These are phyloP conservation scores for Acleris literana DNA, from an alignment of 2,888 invertebrate species.

Conservation along the genomic window DNA sequence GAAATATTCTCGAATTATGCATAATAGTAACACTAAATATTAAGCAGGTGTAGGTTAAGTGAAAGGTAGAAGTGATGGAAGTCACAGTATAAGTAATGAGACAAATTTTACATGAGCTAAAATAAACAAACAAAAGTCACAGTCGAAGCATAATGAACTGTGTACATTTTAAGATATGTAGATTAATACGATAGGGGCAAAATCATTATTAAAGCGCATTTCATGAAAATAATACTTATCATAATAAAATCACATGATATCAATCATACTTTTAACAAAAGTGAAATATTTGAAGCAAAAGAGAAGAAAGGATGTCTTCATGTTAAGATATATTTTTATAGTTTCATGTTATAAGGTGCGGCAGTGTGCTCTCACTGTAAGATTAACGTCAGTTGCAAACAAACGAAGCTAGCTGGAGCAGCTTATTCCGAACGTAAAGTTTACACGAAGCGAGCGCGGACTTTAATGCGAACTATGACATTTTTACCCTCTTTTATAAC, in stretches of 20 bases:
- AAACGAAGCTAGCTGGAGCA: conserved; percentile 44
- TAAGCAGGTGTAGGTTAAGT: background rate
- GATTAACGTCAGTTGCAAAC: conserved; percentile 63
- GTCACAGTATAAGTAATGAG: too few species aligned
- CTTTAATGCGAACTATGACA: conserved; percentile 32
- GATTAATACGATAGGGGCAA: too few species aligned
- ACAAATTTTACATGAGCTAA: too few species aligned
- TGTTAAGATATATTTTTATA: background rate
- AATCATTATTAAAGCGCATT: too few species aligned
- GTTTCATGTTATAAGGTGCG: background rate
- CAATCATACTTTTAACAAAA: too few species aligned
- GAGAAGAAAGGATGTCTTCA: too few species aligned
- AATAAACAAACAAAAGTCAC: too few species aligned
- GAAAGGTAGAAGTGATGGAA: background rate
- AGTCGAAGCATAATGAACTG: too few species aligned
- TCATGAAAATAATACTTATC: too few species aligned
- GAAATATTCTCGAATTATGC: background rate
- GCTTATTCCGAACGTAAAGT: conserved; percentile 37
- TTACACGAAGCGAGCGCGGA: conserved; percentile 21
- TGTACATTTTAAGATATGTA: too few species aligned
- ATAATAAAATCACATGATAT: too few species aligned
- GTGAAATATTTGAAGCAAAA: too few species aligned
- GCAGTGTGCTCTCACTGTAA: conserved; percentile 36
- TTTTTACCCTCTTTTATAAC: conserved; percentile 29
- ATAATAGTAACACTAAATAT: background rate